Evolutionary conservation across 2,888 invertebrate genomes (phyloP).

Genomic region (Synanthedon andrenaeformis): DNA sequence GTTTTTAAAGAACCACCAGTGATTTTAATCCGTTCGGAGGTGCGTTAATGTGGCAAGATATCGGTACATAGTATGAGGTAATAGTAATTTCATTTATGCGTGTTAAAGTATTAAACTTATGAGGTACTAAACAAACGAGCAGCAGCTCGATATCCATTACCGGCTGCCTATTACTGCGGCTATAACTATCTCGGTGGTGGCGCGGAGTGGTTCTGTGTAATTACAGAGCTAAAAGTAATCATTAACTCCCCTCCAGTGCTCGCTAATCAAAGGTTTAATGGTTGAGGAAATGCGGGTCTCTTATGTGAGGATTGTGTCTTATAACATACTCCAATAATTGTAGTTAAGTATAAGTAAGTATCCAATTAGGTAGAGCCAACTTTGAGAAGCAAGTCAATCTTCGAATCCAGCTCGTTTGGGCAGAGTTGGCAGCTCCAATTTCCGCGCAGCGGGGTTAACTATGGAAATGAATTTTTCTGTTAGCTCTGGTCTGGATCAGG

Average conservation of each 20-base stretch:
- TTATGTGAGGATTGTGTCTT: not conserved
- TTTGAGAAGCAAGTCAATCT: no score
- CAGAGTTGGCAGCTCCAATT: no score
- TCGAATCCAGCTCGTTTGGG: no score
- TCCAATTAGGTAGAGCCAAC: no score
- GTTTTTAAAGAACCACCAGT: no score
- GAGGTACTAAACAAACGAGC: not conserved
- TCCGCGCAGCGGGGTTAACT: no score
- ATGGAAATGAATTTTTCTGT: no score
- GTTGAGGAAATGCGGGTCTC: conserved; percentile 25
- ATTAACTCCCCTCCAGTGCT: conserved; percentile 41
- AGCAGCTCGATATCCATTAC: conserved; percentile 30
- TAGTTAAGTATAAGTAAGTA: no score
- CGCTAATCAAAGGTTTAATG: conserved; percentile 50
- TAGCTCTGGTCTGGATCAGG: no score
- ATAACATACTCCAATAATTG: no score
- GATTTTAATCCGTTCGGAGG: no score
- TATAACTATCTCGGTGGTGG: conserved; percentile 26
- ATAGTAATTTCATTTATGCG: not conserved
- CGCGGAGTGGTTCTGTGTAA: conserved; percentile 28
- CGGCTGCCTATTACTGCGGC: conserved; percentile 23
- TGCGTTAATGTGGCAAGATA: not conserved
- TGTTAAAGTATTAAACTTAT: not conserved
- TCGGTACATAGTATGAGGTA: not conserved
- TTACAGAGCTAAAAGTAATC: conserved; percentile 46